Evolutionary conservation across 2,113 vertebrate genomes (phyloP).

Genomic region (Chlamydotis undulata): DNA sequence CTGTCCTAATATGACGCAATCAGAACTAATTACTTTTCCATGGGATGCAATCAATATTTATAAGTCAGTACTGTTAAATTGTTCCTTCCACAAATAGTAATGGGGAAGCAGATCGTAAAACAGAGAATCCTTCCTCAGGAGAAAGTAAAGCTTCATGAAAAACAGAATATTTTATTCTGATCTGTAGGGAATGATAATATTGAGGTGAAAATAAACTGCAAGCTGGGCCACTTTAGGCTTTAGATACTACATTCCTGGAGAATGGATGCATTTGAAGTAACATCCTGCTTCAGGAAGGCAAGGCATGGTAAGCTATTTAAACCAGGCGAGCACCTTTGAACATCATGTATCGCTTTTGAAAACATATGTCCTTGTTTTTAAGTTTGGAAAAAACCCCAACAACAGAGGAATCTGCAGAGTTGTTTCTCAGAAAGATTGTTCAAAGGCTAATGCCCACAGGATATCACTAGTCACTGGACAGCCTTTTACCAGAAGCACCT

Average conservation of each 20-base stretch:
- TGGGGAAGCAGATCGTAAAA: not conserved
- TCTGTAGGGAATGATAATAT: not conserved
- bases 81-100: not conserved
- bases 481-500: not conserved
- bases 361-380: not conserved
- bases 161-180: not conserved
- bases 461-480: not conserved
- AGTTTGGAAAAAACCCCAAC: not conserved
- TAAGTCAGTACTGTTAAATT: not conserved
- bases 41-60: not conserved
- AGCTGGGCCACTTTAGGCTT: not conserved
- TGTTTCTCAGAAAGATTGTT: not conserved
- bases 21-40: not conserved
- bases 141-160: not conserved
- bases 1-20: not conserved
- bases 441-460: not conserved
- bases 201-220: not conserved
- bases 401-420: not conserved
- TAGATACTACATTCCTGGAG: not conserved
- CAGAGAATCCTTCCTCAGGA: not conserved
- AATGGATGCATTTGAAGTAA: not conserved
- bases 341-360: not conserved
- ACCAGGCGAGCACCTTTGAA: not conserved
- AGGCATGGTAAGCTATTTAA: not conserved
- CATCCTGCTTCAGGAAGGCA: not conserved